Evolutionary conservation across 2,797 vertebrate genomes (phyloP), one percentile per base, ranked within the genome.

Genomic region (Argyrosomus regius): DNA sequence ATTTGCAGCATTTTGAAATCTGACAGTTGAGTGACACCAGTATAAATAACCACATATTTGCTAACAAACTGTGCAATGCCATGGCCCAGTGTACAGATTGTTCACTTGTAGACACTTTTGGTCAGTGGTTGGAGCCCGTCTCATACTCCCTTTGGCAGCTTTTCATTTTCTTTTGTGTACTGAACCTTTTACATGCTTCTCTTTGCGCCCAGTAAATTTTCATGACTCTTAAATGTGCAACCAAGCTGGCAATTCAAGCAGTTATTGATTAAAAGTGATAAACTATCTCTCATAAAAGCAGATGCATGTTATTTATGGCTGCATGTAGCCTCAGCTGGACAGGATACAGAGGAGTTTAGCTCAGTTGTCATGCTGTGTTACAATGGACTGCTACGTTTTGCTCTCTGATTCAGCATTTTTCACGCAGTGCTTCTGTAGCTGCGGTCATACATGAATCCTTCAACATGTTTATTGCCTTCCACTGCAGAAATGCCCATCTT

Each of bases 231-330:
- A 72, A 84, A 74, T 35, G 67, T 80, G 82, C 66, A 61, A 78
- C 49, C 66, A 53, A 75, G 74, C 74, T 49, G 70, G 82, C 73
- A 70, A 56, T 71, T 72, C 72, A 72, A 74, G 64, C 62, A 60
- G 65, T 43, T 78, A 90, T 88, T 54, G 81, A 89, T 87, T 82
- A 24, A 24, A n/a, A 78, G 61, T 82, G 53, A 88, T 69, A 54
- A 84, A 88, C 24, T 64, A 17, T 70, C 45, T 66, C 56, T 80
- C 79, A 79, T 87, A 78, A 77, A 72, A 82, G 57, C 52, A 70
- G 75, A 80, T 80, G n/a, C 7, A 1, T 10, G 66, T 72, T 80
- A 75, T 88, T 88, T 62, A 83, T 53, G 52, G 50, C 39, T 48
- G 13, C 2, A 3, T 50, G 39, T 72, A 35, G 69, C 68, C 54